Conservation (phyloP, 2,888 invertebrate species). For the Cataglyphis cursor region DNA sequence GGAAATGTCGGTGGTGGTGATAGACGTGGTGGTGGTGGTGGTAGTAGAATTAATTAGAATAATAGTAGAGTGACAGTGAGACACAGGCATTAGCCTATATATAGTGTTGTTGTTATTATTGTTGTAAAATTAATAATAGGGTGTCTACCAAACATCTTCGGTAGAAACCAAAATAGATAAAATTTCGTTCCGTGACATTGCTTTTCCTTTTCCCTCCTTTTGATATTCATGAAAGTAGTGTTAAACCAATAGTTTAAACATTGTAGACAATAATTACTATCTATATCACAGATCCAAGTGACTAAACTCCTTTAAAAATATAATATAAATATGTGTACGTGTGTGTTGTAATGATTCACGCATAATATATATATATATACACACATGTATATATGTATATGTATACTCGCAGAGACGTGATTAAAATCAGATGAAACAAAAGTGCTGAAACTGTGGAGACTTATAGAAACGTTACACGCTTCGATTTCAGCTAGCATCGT, state of each 20-base stretch:
- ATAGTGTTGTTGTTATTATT: slow-evolving; percentile 66
- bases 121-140: slow-evolving; percentile 79
- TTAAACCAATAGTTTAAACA: slow-evolving; percentile 84
- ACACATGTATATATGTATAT: slow-evolving; percentile 55
- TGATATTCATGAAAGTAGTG: slow-evolving; percentile 81
- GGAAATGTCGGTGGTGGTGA: slow-evolving; percentile 74
- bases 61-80: slow-evolving; percentile 57
- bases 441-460: slow-evolving; percentile 81
- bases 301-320: slow-evolving; percentile 87
- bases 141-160: slow-evolving; percentile 83
- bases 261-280: slow-evolving; percentile 87
- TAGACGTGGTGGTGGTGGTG: slow-evolving; percentile 58
- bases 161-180: slow-evolving; percentile 79
- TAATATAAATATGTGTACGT: slow-evolving; percentile 84
- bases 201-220: slow-evolving; percentile 74
- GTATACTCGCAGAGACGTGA: slow-evolving; percentile 78
- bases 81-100: slow-evolving; percentile 71
- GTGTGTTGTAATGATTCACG: slow-evolving; percentile 75
- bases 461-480: slow-evolving; percentile 63
- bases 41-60: slow-evolving; percentile 55
- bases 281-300: slow-evolving; percentile 87
- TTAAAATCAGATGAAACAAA: slow-evolving; percentile 81
- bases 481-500: slow-evolving; percentile 74
- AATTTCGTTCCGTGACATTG: slow-evolving; percentile 81
- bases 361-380: slow-evolving; percentile 79